phyloP scores from a whole-genome alignment of 2,797 vertebrate species.

The Myiothlypis coronata region DNA sequence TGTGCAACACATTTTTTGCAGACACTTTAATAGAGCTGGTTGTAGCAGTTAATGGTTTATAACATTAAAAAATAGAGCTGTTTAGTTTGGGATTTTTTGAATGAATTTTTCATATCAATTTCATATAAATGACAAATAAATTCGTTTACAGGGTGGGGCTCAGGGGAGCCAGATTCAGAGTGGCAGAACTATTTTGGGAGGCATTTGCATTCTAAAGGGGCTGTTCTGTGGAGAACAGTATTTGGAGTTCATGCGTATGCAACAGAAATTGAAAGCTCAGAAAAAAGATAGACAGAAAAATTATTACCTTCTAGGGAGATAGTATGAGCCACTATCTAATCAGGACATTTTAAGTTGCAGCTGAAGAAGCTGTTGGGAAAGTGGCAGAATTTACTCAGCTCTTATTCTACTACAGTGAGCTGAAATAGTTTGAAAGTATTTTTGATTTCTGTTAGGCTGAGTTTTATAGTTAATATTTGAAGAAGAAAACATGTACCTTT shows the following conservation, averaged over 20 bases:
- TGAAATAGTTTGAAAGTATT: background rate
- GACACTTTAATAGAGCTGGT: background rate
- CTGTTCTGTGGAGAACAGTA: background rate
- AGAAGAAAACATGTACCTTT: background rate
- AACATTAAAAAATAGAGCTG: background rate
- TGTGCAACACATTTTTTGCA: background rate
- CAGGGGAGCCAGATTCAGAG: background rate
- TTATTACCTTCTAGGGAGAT: background rate
- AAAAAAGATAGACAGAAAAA: background rate
- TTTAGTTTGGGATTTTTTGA: background rate
- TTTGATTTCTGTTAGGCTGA: background rate
- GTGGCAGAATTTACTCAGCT: background rate
- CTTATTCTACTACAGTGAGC: background rate
- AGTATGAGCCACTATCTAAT: background rate
- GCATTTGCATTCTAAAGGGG: background rate
- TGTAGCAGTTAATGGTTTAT: background rate
- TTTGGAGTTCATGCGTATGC: background rate
- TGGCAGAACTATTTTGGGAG: background rate
- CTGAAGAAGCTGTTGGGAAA: background rate
- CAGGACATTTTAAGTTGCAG: background rate
- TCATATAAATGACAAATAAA: background rate
- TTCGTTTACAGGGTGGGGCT: background rate
- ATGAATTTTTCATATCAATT: background rate
- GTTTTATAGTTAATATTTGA: background rate
- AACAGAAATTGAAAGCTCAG: background rate